Conservation (phyloP, 2,888 invertebrate species). For the Tetrapedia diversipes region DNA sequence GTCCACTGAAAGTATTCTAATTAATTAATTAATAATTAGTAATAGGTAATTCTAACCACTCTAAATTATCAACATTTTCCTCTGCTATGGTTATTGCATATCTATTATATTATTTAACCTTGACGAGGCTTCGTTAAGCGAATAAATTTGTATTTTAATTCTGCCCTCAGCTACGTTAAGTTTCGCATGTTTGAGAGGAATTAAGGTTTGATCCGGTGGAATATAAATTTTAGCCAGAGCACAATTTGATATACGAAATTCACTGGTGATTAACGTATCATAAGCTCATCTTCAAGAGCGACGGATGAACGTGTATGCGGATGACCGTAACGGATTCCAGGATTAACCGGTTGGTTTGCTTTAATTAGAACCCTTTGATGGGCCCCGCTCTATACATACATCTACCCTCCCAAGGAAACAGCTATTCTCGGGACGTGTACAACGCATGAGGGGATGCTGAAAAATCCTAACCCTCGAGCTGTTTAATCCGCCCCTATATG, state of each 20-base stretch:
- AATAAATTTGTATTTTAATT: too few relatives aligned
- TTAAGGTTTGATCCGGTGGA: too few relatives aligned
- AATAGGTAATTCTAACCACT: too few relatives aligned
- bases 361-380: slow-evolving; percentile 18
- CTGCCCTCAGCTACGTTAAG: too few relatives aligned
- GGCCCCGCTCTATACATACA: neutral
- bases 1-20: too few relatives aligned
- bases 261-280: neutral
- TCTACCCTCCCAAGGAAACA: neutral
- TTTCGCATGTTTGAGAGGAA: too few relatives aligned
- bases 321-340: slow-evolving; percentile 20
- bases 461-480: neutral
- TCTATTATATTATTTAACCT: too few relatives aligned
- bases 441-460: neutral
- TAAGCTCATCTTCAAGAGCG: slow-evolving; percentile 1
- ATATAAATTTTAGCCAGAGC: too few relatives aligned
- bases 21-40: too few relatives aligned
- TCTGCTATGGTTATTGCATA: too few relatives aligned
- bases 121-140: too few relatives aligned
- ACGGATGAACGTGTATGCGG: slow-evolving; percentile 11
- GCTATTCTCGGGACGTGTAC: neutral
- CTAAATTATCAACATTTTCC: too few relatives aligned
- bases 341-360: slow-evolving; percentile 18
- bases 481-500: neutral
- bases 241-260: neutral